Conservation (phyloP, 2,797 vertebrate genomes). For the Lycodopsis pacificus region DNA sequence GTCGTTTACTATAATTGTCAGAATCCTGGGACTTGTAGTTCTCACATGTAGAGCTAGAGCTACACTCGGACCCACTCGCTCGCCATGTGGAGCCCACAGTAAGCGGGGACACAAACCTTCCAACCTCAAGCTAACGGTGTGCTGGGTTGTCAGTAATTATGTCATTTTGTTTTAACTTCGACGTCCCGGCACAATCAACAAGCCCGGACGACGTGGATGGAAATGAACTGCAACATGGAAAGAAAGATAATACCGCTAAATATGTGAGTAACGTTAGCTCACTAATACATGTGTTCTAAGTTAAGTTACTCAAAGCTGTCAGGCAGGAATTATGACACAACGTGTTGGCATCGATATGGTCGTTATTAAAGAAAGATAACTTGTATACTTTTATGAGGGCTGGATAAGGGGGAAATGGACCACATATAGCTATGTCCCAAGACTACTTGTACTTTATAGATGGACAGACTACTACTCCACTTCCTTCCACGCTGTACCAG, state of each 20-base stretch:
- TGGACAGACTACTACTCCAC: not conserved
- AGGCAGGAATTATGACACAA: not conserved
- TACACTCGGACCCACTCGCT: not conserved
- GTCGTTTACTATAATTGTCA: fast-evolving
- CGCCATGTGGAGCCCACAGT: conserved; percentile 38
- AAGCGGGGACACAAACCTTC: not conserved
- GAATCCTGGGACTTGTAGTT: conserved; percentile 73
- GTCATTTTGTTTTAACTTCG: conserved; percentile 87
- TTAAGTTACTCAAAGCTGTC: not conserved
- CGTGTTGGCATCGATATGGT: not conserved
- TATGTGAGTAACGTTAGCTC: conserved; percentile 62
- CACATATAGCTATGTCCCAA: not conserved
- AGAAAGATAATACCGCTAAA: conserved; percentile 35
- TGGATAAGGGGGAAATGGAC: not conserved
- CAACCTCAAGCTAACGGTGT: not conserved
- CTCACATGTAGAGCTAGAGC: not conserved
- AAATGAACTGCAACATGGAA: conserved; percentile 29
- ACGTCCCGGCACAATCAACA: conserved; percentile 62
- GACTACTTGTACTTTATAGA: not conserved
- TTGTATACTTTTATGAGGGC: not conserved
- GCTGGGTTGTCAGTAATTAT: conserved; percentile 50
- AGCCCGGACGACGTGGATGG: conserved; percentile 6
- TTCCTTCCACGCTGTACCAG: not conserved
- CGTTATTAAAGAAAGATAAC: not conserved
- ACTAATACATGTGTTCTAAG: not conserved